These are phyloP conservation scores for Urocolius indicus DNA, from an alignment of 2,113 vertebrate genomes.

Conservation along the genomic window DNA sequence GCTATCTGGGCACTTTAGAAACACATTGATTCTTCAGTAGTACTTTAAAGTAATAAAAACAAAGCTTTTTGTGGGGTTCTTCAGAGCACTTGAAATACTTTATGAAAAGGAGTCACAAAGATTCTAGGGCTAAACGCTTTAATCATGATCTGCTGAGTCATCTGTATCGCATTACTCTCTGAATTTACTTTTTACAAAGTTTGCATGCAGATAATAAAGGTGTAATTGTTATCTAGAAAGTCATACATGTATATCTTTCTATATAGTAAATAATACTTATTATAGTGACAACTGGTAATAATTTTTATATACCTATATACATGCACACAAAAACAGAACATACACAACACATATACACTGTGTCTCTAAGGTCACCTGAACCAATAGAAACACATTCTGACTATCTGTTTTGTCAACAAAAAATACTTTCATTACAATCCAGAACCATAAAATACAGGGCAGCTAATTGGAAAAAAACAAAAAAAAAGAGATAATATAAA, in stretches of 20 bases:
- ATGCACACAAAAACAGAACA: neutral
- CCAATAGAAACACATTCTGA: neutral
- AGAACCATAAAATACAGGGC: neutral
- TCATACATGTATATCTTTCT: neutral
- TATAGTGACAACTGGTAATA: neutral
- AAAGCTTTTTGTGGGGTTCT: neutral
- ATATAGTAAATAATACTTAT: neutral
- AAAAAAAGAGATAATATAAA: neutral
- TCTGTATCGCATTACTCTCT: neutral
- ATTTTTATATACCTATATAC: neutral
- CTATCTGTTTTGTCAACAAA: neutral
- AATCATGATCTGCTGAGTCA: neutral
- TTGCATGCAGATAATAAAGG: neutral
- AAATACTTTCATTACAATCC: neutral
- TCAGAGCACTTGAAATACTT: neutral
- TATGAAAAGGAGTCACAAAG: neutral
- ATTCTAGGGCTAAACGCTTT: neutral
- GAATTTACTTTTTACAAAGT: neutral
- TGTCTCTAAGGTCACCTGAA: neutral
- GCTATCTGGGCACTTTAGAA: neutral
- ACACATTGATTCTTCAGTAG: neutral
- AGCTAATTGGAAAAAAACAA: neutral
- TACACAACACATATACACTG: neutral
- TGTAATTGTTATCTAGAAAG: neutral
- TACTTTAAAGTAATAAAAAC: neutral